Evolutionary conservation across 1,140 invertebrate species (phyloP).

Genomic region (Chymomyza costata): DNA sequence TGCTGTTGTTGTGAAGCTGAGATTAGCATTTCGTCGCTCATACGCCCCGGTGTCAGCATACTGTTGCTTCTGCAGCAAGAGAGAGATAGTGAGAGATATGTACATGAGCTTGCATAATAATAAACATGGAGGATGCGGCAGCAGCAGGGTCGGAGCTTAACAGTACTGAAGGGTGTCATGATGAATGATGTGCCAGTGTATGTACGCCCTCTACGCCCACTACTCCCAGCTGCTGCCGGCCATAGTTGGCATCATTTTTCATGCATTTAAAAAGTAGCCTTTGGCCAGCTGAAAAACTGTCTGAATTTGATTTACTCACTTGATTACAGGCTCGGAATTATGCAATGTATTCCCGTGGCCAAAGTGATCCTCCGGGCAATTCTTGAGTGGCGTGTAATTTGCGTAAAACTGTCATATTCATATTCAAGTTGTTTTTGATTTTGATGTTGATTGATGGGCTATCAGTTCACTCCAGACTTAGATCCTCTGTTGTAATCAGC

Average conservation of each 20-base stretch:
- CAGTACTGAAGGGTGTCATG: constrained; percentile 59
- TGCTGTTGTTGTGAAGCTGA: constrained; percentile 3
- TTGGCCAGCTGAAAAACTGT: constrained; percentile 53
- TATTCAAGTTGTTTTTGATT: constrained; percentile 46
- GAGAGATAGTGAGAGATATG: neutral
- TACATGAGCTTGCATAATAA: constrained; percentile 70
- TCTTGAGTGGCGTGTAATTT: constrained; percentile 66
- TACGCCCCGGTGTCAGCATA: constrained; percentile 37
- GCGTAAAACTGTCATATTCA: constrained; percentile 72
- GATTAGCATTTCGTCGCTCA: constrained; percentile 70
- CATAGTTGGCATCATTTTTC: constrained; percentile 58
- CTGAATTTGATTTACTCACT: constrained; percentile 73
- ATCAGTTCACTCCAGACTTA: neutral
- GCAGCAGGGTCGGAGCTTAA: constrained; percentile 10
- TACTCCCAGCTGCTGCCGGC: constrained; percentile 22
- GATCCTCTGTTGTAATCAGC: no score
- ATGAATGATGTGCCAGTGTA: constrained; percentile 54
- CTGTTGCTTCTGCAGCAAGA: no score
- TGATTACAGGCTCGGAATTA: constrained; percentile 44
- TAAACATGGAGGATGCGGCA: constrained; percentile 43
- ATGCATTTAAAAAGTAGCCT: constrained; percentile 58
- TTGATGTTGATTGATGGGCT: constrained; percentile 59
- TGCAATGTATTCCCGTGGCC: neutral
- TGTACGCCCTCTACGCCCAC: constrained; percentile 1
- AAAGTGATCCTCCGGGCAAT: constrained; percentile 48